Conservation (phyloP, 2,797 vertebrate species). For the Danio kyathit region DNA sequence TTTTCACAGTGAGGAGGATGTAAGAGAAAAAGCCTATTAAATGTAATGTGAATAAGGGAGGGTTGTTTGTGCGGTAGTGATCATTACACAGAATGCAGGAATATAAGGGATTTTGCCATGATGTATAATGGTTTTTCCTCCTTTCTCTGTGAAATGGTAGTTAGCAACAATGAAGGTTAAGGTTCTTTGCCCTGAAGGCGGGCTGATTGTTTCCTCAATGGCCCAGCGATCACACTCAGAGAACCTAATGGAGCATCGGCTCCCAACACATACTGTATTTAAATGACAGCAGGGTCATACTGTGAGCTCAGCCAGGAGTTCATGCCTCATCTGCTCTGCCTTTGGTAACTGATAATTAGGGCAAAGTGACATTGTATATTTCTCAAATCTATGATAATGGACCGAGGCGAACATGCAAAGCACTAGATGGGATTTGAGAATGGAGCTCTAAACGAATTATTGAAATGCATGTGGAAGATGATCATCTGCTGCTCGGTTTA, state of each 20-base stretch:
- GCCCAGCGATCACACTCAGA: constrained; percentile 57
- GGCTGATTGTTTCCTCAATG: constrained; percentile 58
- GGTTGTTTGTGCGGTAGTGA: constrained; percentile 3
- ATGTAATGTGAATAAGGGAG: constrained; percentile 26
- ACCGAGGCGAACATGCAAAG: constrained; percentile 21
- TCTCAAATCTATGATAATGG: constrained; percentile 45
- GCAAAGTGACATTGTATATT: constrained; percentile 52
- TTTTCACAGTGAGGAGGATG: constrained; percentile 52
- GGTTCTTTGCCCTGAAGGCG: constrained; percentile 45
- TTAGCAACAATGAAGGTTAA: constrained; percentile 51
- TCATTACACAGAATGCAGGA: constrained; percentile 32
- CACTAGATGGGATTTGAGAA: constrained; percentile 6
- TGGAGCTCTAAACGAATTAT: neutral
- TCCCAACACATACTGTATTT: constrained; percentile 59
- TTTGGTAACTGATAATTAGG: constrained; percentile 59
- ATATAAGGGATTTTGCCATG: constrained; percentile 32
- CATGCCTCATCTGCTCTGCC: constrained; percentile 57
- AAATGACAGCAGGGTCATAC: constrained; percentile 59
- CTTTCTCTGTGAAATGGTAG: constrained; percentile 45
- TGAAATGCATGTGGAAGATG: constrained; percentile 23
- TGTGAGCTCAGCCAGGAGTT: constrained; percentile 57
- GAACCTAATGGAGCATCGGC: constrained; percentile 55
- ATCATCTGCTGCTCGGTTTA: neutral
- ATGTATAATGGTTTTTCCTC: constrained; percentile 22
- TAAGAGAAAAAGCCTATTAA: constrained; percentile 33